Conservation (phyloP, 1,140 invertebrate genomes). For the Drosophila rhopaloa region DNA sequence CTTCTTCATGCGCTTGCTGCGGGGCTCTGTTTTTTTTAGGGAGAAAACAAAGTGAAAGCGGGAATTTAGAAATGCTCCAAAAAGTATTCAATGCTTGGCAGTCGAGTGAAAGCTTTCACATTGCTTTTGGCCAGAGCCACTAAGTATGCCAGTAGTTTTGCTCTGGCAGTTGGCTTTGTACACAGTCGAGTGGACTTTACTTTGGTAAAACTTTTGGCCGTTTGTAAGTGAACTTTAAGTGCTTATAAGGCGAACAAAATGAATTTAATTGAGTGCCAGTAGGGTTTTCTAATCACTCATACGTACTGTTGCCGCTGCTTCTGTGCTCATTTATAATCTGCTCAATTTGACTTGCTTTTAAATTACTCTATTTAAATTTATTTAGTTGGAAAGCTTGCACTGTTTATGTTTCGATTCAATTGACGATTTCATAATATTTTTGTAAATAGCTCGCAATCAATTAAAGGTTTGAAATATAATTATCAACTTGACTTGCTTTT, state of each 20-base stretch:
- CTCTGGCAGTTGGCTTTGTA: background rate
- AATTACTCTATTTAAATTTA: no score
- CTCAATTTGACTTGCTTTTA: background rate
- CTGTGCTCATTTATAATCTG: background rate
- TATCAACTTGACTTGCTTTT: no score
- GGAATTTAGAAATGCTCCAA: constrained; percentile 11
- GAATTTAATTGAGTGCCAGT: background rate
- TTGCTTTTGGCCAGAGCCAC: background rate
- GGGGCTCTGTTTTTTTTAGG: constrained; percentile 84
- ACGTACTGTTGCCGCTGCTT: background rate
- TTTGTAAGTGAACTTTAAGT: constrained; percentile 21
- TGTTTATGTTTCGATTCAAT: no score
- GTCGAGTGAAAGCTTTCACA: constrained; percentile 24
- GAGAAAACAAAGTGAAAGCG: constrained; percentile 30
- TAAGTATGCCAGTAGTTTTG: constrained; percentile 56
- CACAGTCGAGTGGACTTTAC: background rate
- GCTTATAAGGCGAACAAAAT: background rate
- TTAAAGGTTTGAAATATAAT: no score
- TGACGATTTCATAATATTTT: no score
- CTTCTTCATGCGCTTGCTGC: constrained; percentile 87
- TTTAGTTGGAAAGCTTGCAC: no score
- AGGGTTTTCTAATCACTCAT: background rate
- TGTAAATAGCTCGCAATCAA: no score
- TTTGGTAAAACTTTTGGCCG: background rate
- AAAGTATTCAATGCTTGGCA: constrained; percentile 44